phyloP scores from a whole-genome alignment of 2,888 invertebrate genomes.

The Notocelia uddmanniana region DNA sequence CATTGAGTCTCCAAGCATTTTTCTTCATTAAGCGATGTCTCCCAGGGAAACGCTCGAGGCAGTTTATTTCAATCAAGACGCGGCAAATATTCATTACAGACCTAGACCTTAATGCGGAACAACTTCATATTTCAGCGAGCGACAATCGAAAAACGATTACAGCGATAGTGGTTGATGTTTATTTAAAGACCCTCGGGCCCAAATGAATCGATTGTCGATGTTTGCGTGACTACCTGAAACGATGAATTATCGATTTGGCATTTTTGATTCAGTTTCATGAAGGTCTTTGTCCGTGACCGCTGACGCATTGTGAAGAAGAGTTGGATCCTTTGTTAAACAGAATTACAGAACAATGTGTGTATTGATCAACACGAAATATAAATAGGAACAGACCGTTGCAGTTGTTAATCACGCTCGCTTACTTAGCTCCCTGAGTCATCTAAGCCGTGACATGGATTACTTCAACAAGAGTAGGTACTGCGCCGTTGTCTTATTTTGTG shows the following conservation, averaged over 20 bases:
- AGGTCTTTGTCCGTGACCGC: slow-evolving; percentile 39
- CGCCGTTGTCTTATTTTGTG: slow-evolving; percentile 11
- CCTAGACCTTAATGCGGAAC: slow-evolving; percentile 32
- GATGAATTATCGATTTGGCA: slow-evolving; percentile 59
- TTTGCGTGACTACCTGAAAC: slow-evolving; percentile 66
- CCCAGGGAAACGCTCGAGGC: slow-evolving; percentile 17
- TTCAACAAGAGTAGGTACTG: slow-evolving; percentile 21
- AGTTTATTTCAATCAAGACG: slow-evolving; percentile 39
- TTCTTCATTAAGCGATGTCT: slow-evolving; percentile 31
- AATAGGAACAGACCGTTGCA: slow-evolving; percentile 20
- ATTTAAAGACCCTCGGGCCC: slow-evolving; percentile 67
- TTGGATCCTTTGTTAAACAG: slow-evolving; percentile 32
- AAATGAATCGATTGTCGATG: slow-evolving; percentile 64
- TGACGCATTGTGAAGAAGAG: slow-evolving; percentile 38
- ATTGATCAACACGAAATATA: slow-evolving; percentile 30
- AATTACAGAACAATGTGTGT: slow-evolving; percentile 34
- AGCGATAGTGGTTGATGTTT: slow-evolving; percentile 66
- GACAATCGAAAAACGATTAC: slow-evolving; percentile 75
- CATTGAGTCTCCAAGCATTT: slow-evolving; percentile 19
- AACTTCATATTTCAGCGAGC: slow-evolving; percentile 60
- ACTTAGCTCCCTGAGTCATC: slow-evolving; percentile 30
- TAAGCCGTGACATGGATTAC: slow-evolving; percentile 13
- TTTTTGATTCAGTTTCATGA: slow-evolving; percentile 49
- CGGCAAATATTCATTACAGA: slow-evolving; percentile 38
- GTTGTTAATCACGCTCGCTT: slow-evolving; percentile 34